phyloP scores from a whole-genome alignment of 2,888 invertebrate species.

The Callyntrura sp. region DNA sequence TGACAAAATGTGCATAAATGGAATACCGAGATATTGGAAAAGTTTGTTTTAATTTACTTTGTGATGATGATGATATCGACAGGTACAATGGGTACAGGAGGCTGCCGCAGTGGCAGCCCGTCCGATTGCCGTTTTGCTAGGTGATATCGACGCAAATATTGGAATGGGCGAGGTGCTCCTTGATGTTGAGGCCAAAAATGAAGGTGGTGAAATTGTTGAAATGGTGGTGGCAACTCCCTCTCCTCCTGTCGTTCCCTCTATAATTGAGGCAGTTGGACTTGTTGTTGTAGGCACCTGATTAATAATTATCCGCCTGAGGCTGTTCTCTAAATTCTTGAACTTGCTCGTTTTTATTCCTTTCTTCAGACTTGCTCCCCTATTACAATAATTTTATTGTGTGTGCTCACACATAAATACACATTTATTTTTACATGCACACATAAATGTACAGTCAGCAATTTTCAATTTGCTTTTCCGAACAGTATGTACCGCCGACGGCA shows the following conservation, averaged over 20 bases:
- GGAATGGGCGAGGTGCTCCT: constrained; percentile 63
- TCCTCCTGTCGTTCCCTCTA: constrained; percentile 54
- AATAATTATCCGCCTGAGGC: constrained; percentile 77
- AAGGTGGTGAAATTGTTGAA: constrained; percentile 60
- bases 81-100: constrained; percentile 60
- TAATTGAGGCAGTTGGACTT: constrained; percentile 68
- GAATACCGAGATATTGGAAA: constrained; percentile 2
- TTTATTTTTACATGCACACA: neutral
- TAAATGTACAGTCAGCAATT: neutral
- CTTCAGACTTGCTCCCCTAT: constrained; percentile 57
- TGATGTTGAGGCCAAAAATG: constrained; percentile 36
- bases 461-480: neutral
- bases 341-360: constrained; percentile 77
- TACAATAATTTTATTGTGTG: neutral
- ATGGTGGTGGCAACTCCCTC: constrained; percentile 46
- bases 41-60: constrained; percentile 58
- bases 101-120: constrained; percentile 75
- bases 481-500: neutral
- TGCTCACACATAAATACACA: neutral
- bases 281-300: constrained; percentile 77
- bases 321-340: constrained; percentile 78
- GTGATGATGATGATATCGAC: constrained; percentile 62
- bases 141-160: constrained; percentile 66
- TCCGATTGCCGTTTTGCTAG: constrained; percentile 77
- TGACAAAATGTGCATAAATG: neutral